phyloP scores from a whole-genome alignment of 2,113 vertebrate genomes.

The Eublepharis macularius region DNA sequence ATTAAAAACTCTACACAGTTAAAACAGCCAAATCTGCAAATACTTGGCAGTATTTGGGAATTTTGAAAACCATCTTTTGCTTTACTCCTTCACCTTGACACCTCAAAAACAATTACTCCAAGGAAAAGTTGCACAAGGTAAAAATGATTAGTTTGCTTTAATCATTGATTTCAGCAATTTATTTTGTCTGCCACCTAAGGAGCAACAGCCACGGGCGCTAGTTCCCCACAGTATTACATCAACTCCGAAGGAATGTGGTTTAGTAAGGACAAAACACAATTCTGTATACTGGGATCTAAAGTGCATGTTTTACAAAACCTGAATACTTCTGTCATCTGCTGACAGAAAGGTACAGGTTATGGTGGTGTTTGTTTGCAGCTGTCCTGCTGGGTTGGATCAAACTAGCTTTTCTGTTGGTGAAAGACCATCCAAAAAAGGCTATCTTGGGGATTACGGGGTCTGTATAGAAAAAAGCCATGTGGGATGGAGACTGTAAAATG shows the following conservation, averaged over 20 bases:
- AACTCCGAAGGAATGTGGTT: background rate
- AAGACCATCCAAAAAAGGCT: too few species aligned
- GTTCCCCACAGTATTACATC: background rate
- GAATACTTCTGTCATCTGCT: background rate
- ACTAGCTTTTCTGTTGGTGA: too few species aligned
- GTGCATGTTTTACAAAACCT: background rate
- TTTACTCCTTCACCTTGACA: background rate
- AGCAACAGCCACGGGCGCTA: background rate
- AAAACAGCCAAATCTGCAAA: too few species aligned
- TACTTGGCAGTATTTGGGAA: background rate
- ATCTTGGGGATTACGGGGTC: too few species aligned
- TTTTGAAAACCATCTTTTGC: background rate
- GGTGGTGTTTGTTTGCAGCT: background rate
- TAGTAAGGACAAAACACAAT: background rate
- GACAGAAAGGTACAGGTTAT: background rate
- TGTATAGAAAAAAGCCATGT: too few species aligned
- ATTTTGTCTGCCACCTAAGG: background rate
- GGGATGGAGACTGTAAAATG: too few species aligned
- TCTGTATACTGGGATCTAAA: background rate
- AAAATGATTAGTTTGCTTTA: background rate
- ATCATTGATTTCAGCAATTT: background rate
- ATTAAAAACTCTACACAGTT: too few species aligned
- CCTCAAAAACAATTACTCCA: background rate
- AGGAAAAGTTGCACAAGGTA: background rate
- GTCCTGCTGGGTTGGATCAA: background rate